phyloP scores from a whole-genome alignment of 2,113 vertebrate genomes.

The Cavia aperea region DNA sequence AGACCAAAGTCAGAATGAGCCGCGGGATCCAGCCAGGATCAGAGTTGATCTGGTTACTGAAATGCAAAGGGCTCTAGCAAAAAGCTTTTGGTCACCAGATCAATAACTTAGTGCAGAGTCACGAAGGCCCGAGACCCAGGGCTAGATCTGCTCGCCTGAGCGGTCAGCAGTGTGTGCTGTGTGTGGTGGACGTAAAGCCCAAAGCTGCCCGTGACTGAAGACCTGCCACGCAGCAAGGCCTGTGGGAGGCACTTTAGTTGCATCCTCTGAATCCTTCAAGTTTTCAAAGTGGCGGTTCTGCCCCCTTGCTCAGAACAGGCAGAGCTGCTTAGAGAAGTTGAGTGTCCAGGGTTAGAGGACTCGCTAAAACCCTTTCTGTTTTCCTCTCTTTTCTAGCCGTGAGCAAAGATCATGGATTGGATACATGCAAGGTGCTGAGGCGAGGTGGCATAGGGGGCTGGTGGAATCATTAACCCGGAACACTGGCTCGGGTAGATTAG shows the following conservation, averaged over 20 bases:
- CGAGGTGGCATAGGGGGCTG: rapidly evolving
- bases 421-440: not conserved
- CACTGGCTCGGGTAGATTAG: not conserved
- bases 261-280: not conserved
- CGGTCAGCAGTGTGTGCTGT: not conserved
- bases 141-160: not conserved
- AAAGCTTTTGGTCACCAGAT: not conserved
- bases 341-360: not conserved
- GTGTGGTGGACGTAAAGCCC: not conserved
- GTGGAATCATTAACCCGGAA: not conserved
- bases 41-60: not conserved
- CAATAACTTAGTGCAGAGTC: not conserved
- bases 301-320: not conserved
- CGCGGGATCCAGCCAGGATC: not conserved
- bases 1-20: not conserved
- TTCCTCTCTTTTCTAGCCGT: not conserved
- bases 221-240: not conserved
- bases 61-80: not conserved
- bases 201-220: not conserved
- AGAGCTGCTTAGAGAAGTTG: not conserved
- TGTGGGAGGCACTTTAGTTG: not conserved
- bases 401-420: not conserved
- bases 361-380: not conserved
- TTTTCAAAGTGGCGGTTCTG: not conserved
- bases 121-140: not conserved